phyloP scores from a whole-genome alignment of 1,140 invertebrate species.

The Heliconius melpomene region DNA sequence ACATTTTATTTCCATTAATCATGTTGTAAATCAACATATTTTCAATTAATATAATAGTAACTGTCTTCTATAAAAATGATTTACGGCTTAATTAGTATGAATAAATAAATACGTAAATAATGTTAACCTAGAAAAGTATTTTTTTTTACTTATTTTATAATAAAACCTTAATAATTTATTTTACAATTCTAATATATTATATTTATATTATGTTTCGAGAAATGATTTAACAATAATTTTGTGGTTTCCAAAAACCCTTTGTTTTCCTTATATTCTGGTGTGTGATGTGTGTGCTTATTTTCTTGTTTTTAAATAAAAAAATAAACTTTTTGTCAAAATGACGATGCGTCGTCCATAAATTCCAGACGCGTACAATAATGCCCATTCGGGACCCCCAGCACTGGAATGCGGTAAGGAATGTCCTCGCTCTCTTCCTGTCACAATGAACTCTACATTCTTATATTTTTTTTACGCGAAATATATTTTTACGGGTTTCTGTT shows the following conservation, averaged over 20 bases:
- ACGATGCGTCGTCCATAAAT: constrained; percentile 42
- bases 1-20: not conserved
- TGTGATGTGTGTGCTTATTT: not conserved
- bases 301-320: not conserved
- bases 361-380: constrained; percentile 49
- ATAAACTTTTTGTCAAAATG: not conserved
- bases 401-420: constrained; percentile 62
- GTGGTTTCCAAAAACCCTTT: not conserved
- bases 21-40: constrained; percentile 11
- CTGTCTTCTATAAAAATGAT: not conserved
- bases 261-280: not conserved
- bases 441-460: constrained; percentile 12
- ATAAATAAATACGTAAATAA: not conserved
- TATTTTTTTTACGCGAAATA: constrained; percentile 1
- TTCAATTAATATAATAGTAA: not conserved
- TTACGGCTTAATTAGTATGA: not conserved
- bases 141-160: not conserved
- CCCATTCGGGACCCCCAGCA: constrained; percentile 44
- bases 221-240: not conserved
- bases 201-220: not conserved
- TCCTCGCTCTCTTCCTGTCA: constrained; percentile 45
- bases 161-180: not conserved
- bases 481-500: not conserved
- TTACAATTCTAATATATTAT: not conserved
- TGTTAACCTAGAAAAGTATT: not conserved